Evolutionary conservation across 2,113 vertebrate species (phyloP), one percentile per base, ranked within the genome.

Genomic region (Caracal caracal): DNA sequence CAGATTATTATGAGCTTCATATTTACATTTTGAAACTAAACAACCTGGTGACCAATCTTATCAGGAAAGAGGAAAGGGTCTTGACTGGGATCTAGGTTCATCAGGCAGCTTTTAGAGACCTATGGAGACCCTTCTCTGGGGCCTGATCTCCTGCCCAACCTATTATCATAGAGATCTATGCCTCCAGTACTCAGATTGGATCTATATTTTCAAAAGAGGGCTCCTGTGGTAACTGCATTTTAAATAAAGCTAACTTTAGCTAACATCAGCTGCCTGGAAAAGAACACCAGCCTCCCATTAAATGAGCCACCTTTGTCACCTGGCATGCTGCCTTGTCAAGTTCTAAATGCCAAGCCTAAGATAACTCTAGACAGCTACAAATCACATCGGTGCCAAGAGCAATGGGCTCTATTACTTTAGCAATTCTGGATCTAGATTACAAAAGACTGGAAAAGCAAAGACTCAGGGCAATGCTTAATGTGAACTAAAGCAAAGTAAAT

Each of bases 1-100:
- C 26, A 88, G 71, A 85, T 96, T 90, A 85, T 96, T 90, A 79
- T 70, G 49, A 96, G n/a, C 30, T 78, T 90, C 37, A n/a, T 30
- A 79, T 10, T 47, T 85, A 79, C 1, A 24, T 78, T 16, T 93
- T 37, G 43, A 78, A 88, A 40, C 30, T 93, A 24, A 81, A 56
- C 13, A 66, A 6, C 24, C 15, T 76, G 11, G 59, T 91, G 33
- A n/a, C 66, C 37, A 94, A 49, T 8, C 10, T 59, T 87, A 56
- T 76, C 5, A 82, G 47, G 43, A 90, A 91, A 56, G 24, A 85
- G 40, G 11, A 84, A 17, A 73, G 12, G n/a, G 15, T 61, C 59
- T 65, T 51, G n/a, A 47, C 33, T 59, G 86, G 78, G 30, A 43
- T 83, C 35, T 73, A 13, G 26, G n/a, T 63, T 86, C 61, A n/a